These are phyloP conservation scores for Apodemia mormo DNA, from an alignment of 2,888 invertebrate species.

Conservation along the genomic window DNA sequence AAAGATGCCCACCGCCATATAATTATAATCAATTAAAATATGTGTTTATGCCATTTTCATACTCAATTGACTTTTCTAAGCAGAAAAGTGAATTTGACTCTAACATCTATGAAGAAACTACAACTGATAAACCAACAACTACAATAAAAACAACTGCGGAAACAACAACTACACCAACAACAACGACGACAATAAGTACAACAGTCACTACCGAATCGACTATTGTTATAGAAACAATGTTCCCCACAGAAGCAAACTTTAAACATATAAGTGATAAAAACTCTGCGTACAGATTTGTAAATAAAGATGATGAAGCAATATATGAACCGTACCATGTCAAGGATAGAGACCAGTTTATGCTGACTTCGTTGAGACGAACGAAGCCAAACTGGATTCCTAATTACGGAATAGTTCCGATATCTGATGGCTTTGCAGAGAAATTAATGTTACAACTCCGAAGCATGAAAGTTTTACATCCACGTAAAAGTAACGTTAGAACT, in stretches of 20 bases:
- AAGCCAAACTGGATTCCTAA: slow-evolving; percentile 55
- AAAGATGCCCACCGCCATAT: slow-evolving; percentile 28
- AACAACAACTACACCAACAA: slow-evolving; percentile 29
- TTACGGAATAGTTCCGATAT: slow-evolving; percentile 60
- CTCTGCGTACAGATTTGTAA: background rate
- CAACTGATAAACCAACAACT: slow-evolving; percentile 1
- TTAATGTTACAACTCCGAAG: slow-evolving; percentile 33
- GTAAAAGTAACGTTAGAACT: slow-evolving; percentile 31
- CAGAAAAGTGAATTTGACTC: background rate
- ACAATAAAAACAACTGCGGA: slow-evolving; percentile 22
- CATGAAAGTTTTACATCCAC: slow-evolving; percentile 26
- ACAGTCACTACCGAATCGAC: slow-evolving; percentile 19
- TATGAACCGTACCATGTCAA: slow-evolving; percentile 26
- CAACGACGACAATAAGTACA: slow-evolving; percentile 24
- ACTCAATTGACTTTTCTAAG: slow-evolving; percentile 19
- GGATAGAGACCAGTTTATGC: slow-evolving; percentile 43
- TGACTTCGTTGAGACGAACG: slow-evolving; percentile 48
- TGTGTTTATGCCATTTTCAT: slow-evolving; percentile 32
- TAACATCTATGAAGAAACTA: background rate
- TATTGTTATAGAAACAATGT: slow-evolving; percentile 22
- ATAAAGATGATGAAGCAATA: slow-evolving; percentile 10
- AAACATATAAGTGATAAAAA: slow-evolving; percentile 23
- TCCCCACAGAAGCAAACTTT: slow-evolving; percentile 27
- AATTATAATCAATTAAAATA: slow-evolving; percentile 21
- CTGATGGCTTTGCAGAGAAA: slow-evolving; percentile 55